Base-by-base conservation (phyloP, 2,888 invertebrate species). In the Caenorhabditis sp. region DNA sequence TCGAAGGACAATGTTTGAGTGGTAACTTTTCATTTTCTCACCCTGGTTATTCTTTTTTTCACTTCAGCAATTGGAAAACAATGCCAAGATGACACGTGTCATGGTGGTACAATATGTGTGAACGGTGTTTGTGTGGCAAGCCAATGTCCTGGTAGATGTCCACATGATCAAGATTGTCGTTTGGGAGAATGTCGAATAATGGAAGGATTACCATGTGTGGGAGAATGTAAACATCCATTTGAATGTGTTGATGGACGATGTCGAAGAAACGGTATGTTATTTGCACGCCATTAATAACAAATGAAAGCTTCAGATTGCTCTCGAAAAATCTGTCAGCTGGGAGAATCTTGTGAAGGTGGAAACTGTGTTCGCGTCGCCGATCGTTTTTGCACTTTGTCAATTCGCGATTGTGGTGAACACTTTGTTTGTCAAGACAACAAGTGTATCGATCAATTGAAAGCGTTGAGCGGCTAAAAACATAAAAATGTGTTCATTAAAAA, bases 281-380 rank as follows among this genome's bases (percentile, higher is more conserved):
- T 4, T 23, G 23, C 4, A 51, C 1, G 8, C 21, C 10, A 51
- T 3, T 23, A 43, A 43, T 17, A 43, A 8, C 51, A 21, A 8
- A 51, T 6, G 3, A 8, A 51, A 51, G 6, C 62, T 76, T 27
- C 65, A 84, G 84, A 85, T 58, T 85, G 85, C 57, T 57, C 69
- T 5, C 66, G 76, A 27, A 84, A 84, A 75, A 84, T 85, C 51
- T 85, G 85, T 55, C 85, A 85, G 69, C 54, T 85, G 19, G 85
- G 85, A 8, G 85, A 85, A 65, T 57, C 83, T 0, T 85, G 85
- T 61, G 85, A 85, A 61, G 79, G 78, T 17, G 85, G 85, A 5
- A 67, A 82, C 26, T 85, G 85, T 62, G 74, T 81, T 12, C 71
- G 81, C n/a, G 80, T 84, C 12, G 78, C 79, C 49, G 85, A 79